Base-by-base conservation (phyloP, 2,113 vertebrate species). In the Tenrec ecaudatus region DNA sequence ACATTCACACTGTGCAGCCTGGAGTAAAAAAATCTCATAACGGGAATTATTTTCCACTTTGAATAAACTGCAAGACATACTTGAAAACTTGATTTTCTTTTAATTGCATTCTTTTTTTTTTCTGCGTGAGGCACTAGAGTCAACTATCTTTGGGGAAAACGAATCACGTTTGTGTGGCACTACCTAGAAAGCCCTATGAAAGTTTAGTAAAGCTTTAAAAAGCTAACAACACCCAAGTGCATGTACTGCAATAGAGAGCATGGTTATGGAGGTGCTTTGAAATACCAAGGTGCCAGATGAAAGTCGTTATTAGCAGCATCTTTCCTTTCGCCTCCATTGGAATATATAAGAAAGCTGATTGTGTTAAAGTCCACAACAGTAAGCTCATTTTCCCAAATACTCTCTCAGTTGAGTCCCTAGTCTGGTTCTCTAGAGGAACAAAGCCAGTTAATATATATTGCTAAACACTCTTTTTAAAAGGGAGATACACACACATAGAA, bases 11-110 rank as follows among this genome's bases (percentile, higher is more conserved):
- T 79, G 29, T 0, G 94, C 83, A 82, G 1, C 33, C 75, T 86
- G n/a, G 64, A 94, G 33, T 88, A n/a, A 91, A 62, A 92, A 92
- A 94, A 87, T 1, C 36, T 1, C 0, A 86, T 71, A 95, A 86
- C 58, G 20, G 60, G 83, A 88, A 53, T 93, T 92, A 95, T 89
- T 93, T 86, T 92, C 71, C 27, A 82, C 38, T 94, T 90, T 89
- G 86, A 94, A 95, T 92, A 95, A 94, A 94, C 47, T 91, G 66
- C 2, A 9, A 79, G 57, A 91, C 88, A 4, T 91, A 88, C 82
- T 95, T 89, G 87, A 89, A 92, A 95, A 92, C 57, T 93, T 40
- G 2, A 92, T 94, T 94, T 96, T 92, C 36, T 78, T 82, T 96
- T 95, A 80, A 6, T 92, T 90, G 1, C 27, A 58, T 92, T 96